A percentile compares a stretch with the other conserved stretches of the same genome.
These are phyloP conservation scores for Lepus europaeus DNA, from an alignment of 2,113 vertebrate species.

Conservation along the genomic window DNA sequence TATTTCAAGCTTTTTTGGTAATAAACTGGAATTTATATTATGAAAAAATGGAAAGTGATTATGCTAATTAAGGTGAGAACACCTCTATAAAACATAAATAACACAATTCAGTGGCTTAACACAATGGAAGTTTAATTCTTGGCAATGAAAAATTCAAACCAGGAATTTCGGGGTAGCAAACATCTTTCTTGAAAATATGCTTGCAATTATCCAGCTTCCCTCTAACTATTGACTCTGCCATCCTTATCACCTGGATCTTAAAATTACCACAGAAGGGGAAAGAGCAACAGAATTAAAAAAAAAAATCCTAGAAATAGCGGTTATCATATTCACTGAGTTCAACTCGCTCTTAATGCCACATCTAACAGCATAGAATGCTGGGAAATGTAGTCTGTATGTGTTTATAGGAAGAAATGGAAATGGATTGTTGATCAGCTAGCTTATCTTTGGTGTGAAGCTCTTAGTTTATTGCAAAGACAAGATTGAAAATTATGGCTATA, in stretches of 20 bases:
- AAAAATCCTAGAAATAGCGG: neutral
- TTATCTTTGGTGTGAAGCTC: neutral
- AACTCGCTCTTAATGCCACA: neutral
- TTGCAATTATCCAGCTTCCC: neutral
- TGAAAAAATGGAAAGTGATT: neutral
- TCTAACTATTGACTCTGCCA: neutral
- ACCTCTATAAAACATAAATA: neutral
- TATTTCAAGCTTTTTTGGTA: conserved; percentile 7
- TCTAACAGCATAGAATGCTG: neutral
- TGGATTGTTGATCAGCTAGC: neutral
- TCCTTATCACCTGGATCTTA: neutral
- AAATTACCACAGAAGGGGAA: neutral
- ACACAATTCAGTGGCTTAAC: neutral
- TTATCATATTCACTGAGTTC: neutral
- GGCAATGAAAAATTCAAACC: neutral
- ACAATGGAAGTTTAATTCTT: neutral
- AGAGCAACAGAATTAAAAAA: neutral
- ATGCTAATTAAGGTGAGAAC: neutral
- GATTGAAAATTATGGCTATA: conserved; percentile 19
- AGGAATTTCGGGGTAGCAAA: neutral
- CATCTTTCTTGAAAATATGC: neutral
- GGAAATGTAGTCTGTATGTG: neutral
- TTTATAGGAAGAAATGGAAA: neutral
- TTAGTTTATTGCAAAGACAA: neutral
- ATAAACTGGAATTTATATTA: neutral